Evolutionary conservation across 2,113 vertebrate species (phyloP), one percentile per base, ranked within the genome.

Genomic region (Todiramphus saurophagus): DNA sequence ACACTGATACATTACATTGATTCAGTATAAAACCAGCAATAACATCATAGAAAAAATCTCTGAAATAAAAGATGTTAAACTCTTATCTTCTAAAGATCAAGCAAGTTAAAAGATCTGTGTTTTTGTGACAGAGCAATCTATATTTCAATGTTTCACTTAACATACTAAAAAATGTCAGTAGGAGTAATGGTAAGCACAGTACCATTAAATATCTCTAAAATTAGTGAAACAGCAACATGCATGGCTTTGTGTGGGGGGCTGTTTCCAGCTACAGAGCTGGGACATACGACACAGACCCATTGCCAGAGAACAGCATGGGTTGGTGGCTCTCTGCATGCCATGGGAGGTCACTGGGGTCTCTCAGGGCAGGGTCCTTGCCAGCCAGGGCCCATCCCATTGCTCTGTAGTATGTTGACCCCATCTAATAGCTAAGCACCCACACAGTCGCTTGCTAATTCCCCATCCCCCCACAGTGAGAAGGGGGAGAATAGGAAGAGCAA

Each of bases 401-500:
- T 24, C 37, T 37, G 24, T 16, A 35, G 11, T 16, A 46, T 41
- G 30, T 0, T 76, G 58, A 77, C 50, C 21, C 15, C 1, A 0
- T 44, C 53, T 41, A 25, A 83, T 10, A 58, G 39, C 18, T 46
- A 21, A 77, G 76, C 4, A 33, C 10, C 9, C 77, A 55, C 8
- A 30, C 2, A 35, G 9, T 10, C 1, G 0, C 50, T 43, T 3
- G 1, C 11, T 35, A 39, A 48, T 19, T 37, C 19, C 27, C 17
- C 0, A 0, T n/a, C 7, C 7, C 37, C 10, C 23, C 11, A 1
- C 23, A 41, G 27, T 5, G 6, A 25, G 23, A 43, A 23, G 11
- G 16, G 43, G 87, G 18, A 63, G 27, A 75, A 60, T 0, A 64
- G 5, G 13, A 77, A 81, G 5, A 74, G 15, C 9, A 82, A 90